Base-by-base conservation (phyloP, 1,140 invertebrate species). In the Leptinotarsa lineolata region DNA sequence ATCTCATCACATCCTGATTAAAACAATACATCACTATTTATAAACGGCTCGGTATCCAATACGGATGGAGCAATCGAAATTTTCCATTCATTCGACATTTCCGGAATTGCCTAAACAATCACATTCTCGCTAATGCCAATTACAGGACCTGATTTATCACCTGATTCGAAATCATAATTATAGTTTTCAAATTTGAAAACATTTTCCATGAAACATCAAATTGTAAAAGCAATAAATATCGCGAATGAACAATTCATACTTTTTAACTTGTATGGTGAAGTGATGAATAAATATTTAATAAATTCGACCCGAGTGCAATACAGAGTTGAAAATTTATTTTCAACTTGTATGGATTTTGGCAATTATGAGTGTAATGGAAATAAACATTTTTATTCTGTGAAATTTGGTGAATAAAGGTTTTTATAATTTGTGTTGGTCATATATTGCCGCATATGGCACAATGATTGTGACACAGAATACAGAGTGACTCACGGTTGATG, bases 111-210 rank as follows among this genome's bases (percentile, higher is more conserved):
- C 48, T 8, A 54, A 54, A 54, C 48, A 54, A 54, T 54, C 48
- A 54, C 48, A 54, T 2, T 54, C 16, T 2, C 16, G n/a, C 30
- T 54, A 54, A 54, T 54, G 48, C 48, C 48, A 54, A 54, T 54
- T 54, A 54, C 48, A 54, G 15, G 12, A 5, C 48, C 15, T 54
- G 48, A 54, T 54, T 54, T 54, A 54, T 54, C 48, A 5, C 48
- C 12, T 54, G 48, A 54, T 16, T 54, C 48, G n/a, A 15, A 54
- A 54, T 54, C 16, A 54, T 54, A 6, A 54, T 54, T 54, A 54
- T 54, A 54, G 48, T 54, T 54, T 39, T n/a, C 48, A 54, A 54
- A 54, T 54, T n/a, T 3, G 48, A 54, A 54, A 54, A 54, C 48
- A 18, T 54, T 54, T 16, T 54, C 48, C 48, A 13, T n/a, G 48